phyloP scores from a whole-genome alignment of 1,140 invertebrate genomes.

The Zaprionus davidi region DNA sequence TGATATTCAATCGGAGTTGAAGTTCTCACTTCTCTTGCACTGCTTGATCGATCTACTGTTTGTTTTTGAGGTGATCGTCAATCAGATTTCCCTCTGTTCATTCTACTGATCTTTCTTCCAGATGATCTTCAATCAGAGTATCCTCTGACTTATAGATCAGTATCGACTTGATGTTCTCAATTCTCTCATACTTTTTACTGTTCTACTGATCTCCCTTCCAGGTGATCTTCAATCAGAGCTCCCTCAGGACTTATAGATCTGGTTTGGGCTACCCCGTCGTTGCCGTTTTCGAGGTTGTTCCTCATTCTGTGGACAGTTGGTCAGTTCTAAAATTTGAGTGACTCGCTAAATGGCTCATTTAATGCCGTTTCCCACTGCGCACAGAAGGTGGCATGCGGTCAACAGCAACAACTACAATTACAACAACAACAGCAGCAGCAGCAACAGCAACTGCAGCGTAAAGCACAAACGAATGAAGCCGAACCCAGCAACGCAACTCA shows the following conservation, averaged over 20 bases:
- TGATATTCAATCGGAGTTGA: not conserved
- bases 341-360: constrained; percentile 82
- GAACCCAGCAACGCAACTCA: constrained; percentile 60
- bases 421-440: constrained; percentile 19
- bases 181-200: not conserved
- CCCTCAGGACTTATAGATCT: constrained; percentile 34
- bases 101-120: not conserved
- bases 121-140: not conserved
- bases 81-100: too few relatives aligned
- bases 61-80: too few relatives aligned
- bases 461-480: constrained; percentile 76
- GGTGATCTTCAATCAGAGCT: constrained; percentile 57
- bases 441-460: constrained; percentile 54
- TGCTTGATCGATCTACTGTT: too few relatives aligned
- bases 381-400: constrained; percentile 77
- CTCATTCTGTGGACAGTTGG: constrained; percentile 61
- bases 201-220: not conserved
- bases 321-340: constrained; percentile 58
- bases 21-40: too few relatives aligned
- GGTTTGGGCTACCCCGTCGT: not conserved
- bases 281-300: constrained; percentile 1
- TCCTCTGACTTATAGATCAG: not conserved
- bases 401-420: constrained; percentile 18
- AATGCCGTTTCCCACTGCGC: constrained; percentile 75
- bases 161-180: not conserved